Percentiles rank a stretch among this genome's conserved stretches.
phyloP scores from a whole-genome alignment of 92 coral and sea anemone genomes.

The Isaurus tuberculatus region DNA sequence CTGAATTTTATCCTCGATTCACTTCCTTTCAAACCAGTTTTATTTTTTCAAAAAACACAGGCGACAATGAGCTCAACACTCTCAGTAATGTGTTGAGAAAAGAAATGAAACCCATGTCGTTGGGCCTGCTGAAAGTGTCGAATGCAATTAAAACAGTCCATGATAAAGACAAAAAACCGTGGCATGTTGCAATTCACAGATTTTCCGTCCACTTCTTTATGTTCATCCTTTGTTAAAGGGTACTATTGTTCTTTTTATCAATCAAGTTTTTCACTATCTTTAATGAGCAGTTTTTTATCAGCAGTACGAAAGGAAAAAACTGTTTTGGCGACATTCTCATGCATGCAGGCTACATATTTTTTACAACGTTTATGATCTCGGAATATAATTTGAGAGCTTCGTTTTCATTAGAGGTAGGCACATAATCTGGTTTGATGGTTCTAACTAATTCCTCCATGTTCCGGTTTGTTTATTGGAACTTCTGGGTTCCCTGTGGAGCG shows the following conservation, averaged over 20 bases:
- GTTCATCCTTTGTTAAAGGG: slow-evolving; percentile 1
- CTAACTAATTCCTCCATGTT: slow-evolving; percentile 40
- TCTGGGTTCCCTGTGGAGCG: no score
- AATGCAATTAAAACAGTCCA: slow-evolving; percentile 11
- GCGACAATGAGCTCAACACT: slow-evolving; percentile 15
- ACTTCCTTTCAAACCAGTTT: no score
- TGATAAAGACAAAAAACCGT: background rate
- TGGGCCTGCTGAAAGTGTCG: slow-evolving; percentile 25
- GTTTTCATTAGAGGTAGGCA: slow-evolving; percentile 31
- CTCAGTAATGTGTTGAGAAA: slow-evolving; percentile 42
- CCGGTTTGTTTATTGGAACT: no score
- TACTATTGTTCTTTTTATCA: background rate
- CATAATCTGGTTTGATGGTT: slow-evolving; percentile 27
- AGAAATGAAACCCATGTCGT: slow-evolving; percentile 21
- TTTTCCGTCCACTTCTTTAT: background rate
- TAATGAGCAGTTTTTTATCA: background rate
- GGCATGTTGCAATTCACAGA: background rate
- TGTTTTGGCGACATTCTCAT: background rate
- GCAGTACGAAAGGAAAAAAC: slow-evolving; percentile 5
- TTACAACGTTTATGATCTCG: background rate
- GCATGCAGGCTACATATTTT: slow-evolving; percentile 3
- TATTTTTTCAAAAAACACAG: background rate
- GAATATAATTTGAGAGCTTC: slow-evolving; percentile 39
- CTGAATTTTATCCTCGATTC: background rate
- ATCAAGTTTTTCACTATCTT: background rate